phyloP scores from a whole-genome alignment of 2,797 vertebrate genomes.

The Premnoplex brunnescens region DNA sequence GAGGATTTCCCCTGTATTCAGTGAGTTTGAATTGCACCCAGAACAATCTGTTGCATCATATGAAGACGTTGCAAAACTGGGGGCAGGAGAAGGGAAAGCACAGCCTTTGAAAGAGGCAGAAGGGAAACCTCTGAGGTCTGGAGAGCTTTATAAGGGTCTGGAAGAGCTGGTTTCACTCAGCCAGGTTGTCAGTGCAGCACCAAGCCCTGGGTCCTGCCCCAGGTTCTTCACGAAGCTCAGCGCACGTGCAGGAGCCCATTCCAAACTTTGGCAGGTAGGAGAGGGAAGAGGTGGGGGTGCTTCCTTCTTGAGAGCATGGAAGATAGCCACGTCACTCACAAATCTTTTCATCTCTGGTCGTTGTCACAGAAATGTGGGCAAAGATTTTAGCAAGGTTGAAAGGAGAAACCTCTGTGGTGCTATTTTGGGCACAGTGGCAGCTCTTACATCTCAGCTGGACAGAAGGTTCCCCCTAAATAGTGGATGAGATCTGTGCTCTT shows the following conservation, averaged over 20 bases:
- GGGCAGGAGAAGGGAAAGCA: not conserved
- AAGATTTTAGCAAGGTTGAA: not conserved
- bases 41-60: not conserved
- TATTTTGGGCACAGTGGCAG: not conserved
- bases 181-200: not conserved
- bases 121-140: not conserved
- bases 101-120: not conserved
- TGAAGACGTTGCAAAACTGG: not conserved
- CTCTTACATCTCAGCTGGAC: not conserved
- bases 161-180: not conserved
- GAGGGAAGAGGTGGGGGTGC: not conserved
- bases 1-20: not conserved
- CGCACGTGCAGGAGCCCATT: rapidly evolving
- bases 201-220: not conserved
- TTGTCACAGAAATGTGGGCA: not conserved
- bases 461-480: not conserved
- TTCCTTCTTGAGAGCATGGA: not conserved
- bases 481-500: not conserved
- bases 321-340: not conserved
- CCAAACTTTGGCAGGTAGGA: not conserved
- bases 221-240: not conserved
- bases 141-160: not conserved
- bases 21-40: not conserved
- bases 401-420: not conserved
- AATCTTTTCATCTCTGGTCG: not conserved